phyloP scores from a whole-genome alignment of 2,797 vertebrate species.

The Telmatherina bonti region DNA sequence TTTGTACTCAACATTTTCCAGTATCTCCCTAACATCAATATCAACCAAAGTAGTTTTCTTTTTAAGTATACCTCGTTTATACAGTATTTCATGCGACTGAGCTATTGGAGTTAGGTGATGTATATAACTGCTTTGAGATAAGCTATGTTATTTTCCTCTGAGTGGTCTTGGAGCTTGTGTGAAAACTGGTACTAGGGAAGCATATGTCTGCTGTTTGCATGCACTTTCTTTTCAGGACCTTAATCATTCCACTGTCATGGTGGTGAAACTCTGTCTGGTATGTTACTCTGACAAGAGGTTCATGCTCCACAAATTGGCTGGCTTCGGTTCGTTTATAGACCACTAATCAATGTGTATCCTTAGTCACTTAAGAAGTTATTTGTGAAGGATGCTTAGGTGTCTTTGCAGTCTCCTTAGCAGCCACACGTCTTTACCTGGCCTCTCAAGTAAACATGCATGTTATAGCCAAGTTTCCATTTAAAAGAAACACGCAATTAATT shows the following conservation, averaged over 20 bases:
- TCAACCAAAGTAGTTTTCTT: conserved; percentile 18
- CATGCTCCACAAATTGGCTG: not conserved
- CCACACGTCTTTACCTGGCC: not conserved
- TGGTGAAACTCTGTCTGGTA: conserved; percentile 29
- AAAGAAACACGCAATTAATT: not conserved
- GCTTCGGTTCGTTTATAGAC: conserved; percentile 23
- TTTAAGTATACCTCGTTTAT: conserved; percentile 26
- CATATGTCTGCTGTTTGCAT: conserved; percentile 57
- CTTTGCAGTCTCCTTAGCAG: conserved; percentile 16
- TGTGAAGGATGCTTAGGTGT: not conserved
- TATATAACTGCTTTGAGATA: conserved; percentile 65
- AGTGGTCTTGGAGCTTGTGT: conserved; percentile 33
- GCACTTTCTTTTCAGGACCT: conserved; percentile 45
- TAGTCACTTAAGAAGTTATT: conserved; percentile 8
- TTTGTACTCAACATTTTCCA: too few species aligned
- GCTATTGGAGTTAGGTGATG: conserved; percentile 37
- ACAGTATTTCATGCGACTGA: conserved; percentile 33
- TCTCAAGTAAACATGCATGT: not conserved
- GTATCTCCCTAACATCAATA: not conserved
- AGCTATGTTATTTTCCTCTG: conserved; percentile 51
- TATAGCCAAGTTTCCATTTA: not conserved
- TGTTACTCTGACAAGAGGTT: conserved; percentile 29
- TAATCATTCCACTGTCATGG: conserved; percentile 55
- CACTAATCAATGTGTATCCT: conserved; percentile 24
- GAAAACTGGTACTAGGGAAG: conserved; percentile 39